phyloP scores from a whole-genome alignment of 2,888 invertebrate species.

The Spicauda simplicius region DNA sequence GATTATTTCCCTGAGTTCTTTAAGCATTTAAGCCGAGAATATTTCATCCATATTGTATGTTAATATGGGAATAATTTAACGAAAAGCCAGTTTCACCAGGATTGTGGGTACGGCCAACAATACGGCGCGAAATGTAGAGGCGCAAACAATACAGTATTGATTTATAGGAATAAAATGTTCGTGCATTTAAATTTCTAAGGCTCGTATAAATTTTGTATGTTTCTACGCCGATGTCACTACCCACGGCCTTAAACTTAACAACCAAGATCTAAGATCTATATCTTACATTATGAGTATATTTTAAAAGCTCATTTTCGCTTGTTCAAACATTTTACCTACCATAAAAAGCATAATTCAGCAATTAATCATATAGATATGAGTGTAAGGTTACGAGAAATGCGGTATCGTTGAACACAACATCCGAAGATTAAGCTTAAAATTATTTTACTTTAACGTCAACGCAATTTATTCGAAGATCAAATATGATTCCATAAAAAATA shows the following conservation, averaged over 20 bases:
- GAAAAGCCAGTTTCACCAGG: conserved; percentile 11
- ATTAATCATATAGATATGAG: conserved; percentile 25
- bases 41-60: not conserved
- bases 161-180: conserved; percentile 31
- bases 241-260: conserved; percentile 21
- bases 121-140: conserved; percentile 1
- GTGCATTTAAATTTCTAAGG: conserved; percentile 23
- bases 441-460: conserved; percentile 12
- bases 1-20: not conserved
- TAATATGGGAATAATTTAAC: conserved; percentile 12
- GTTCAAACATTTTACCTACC: conserved; percentile 1
- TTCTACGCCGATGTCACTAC: not conserved
- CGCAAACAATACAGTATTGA: conserved; percentile 30
- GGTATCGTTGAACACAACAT: conserved; percentile 19
- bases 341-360: conserved; percentile 19
- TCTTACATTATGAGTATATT: not conserved
- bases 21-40: not conserved
- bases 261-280: conserved; percentile 9
- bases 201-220: conserved; percentile 19
- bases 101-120: not conserved
- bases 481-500: no score
- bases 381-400: conserved; percentile 30
- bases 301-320: conserved; percentile 11
- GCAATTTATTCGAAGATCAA: not conserved
- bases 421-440: conserved; percentile 16